Conservation (phyloP, 2,888 invertebrate genomes). For the Tiphia femorata region DNA sequence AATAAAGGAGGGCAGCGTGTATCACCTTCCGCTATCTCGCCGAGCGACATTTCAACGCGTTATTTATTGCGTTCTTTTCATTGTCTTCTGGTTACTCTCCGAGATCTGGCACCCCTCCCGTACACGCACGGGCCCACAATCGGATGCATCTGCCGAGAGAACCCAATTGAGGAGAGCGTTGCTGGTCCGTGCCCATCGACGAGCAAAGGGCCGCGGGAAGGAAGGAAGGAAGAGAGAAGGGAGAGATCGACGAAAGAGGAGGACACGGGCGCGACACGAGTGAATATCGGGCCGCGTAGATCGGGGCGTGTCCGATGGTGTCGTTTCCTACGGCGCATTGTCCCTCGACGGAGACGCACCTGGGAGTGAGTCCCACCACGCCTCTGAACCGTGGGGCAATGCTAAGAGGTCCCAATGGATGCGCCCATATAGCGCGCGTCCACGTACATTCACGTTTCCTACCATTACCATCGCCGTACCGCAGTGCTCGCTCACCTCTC, state of each 20-base stretch:
- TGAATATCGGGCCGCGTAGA: conserved; percentile 64
- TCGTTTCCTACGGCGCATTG: conserved; percentile 64
- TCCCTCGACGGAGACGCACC: conserved; percentile 61
- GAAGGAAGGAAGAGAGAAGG: conserved; percentile 31
- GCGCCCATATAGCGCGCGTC: conserved; percentile 36
- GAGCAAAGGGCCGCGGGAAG: conserved; percentile 25
- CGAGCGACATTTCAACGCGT: not conserved
- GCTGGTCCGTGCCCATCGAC: too few species aligned
- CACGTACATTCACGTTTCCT: conserved; percentile 10
- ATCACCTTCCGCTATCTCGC: too few species aligned
- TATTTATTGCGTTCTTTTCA: not conserved
- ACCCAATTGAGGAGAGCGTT: too few species aligned
- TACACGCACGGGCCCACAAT: too few species aligned
- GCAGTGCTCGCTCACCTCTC: conserved; percentile 3
- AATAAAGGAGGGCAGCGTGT: too few species aligned
- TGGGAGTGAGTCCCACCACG: conserved; percentile 66
- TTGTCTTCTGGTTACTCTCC: too few species aligned
- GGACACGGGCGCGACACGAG: conserved; percentile 41
- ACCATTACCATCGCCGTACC: not conserved
- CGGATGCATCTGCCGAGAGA: conserved; percentile 56
- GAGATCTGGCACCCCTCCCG: not conserved
- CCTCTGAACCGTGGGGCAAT: conserved; percentile 52
- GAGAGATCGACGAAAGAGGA: conserved; percentile 14
- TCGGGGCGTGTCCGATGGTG: conserved; percentile 63
- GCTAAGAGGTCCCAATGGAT: conserved; percentile 50